Percentiles rank a stretch among this genome's conserved stretches.
phyloP scores from a whole-genome alignment of 1,140 invertebrate species.

The Onthophagus taurus region DNA sequence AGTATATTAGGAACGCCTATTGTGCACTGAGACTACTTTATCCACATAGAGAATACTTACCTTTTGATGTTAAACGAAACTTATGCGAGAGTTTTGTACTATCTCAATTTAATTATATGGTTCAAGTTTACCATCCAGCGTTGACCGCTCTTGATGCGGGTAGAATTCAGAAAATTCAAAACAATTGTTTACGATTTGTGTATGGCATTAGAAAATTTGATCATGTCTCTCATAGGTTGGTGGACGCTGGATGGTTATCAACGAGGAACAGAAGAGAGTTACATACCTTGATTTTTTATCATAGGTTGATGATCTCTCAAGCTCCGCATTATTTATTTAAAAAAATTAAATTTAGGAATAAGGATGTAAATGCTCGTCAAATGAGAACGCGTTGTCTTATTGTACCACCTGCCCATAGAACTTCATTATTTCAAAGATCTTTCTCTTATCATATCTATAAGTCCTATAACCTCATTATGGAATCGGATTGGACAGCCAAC shows the following conservation, averaged over 20 bases:
- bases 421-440: too few relatives aligned
- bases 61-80: not conserved
- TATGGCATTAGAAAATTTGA: constrained; percentile 5
- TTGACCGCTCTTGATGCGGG: not conserved
- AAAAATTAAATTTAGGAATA: too few relatives aligned
- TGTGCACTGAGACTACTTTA: constrained; percentile 7
- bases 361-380: too few relatives aligned
- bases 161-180: constrained; percentile 5
- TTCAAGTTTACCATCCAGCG: constrained; percentile 1
- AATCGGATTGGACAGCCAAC: too few relatives aligned
- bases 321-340: too few relatives aligned
- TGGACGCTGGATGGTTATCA: not conserved
- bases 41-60: constrained; percentile 3
- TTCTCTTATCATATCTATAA: too few relatives aligned
- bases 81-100: constrained; percentile 4
- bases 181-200: constrained; percentile 5
- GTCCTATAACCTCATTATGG: too few relatives aligned
- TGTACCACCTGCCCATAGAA: too few relatives aligned
- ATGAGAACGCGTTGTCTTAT: too few relatives aligned
- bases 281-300: too few relatives aligned
- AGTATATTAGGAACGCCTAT: constrained; percentile 6
- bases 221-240: constrained; percentile 8
- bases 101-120: constrained; percentile 7
- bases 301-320: too few relatives aligned
- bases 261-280: constrained; percentile 9